Conservation (phyloP, 1,140 invertebrate species). For the Drosophila sp. region DNA sequence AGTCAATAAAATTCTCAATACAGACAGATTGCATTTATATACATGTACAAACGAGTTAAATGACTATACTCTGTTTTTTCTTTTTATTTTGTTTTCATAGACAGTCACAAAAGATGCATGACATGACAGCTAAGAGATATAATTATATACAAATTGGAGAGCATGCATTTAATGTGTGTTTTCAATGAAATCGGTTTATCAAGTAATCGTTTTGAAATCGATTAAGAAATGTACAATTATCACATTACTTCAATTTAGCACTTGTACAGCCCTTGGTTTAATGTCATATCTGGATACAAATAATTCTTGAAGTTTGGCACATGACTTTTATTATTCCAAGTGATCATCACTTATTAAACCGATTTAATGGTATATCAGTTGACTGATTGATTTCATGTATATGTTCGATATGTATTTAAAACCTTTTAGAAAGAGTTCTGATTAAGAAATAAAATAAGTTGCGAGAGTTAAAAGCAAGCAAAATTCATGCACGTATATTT, state of each 20-base stretch:
- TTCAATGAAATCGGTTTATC: constrained; percentile 1
- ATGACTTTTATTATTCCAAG: constrained; percentile 20
- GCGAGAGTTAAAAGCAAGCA: constrained; percentile 27
- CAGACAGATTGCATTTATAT: constrained; percentile 54
- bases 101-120: constrained; percentile 27
- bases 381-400: not conserved
- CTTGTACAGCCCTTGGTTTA: constrained; percentile 18
- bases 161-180: constrained; percentile 32
- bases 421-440: not conserved
- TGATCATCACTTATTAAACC: constrained; percentile 15
- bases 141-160: constrained; percentile 35
- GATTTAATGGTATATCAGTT: not conserved
- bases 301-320: constrained; percentile 25
- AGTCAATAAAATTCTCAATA: constrained; percentile 61
- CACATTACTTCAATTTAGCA: constrained; percentile 45
- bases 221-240: constrained; percentile 28
- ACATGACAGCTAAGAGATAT: constrained; percentile 12
- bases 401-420: constrained; percentile 13
- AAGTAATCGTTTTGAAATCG: constrained; percentile 10
- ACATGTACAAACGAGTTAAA: constrained; percentile 23
- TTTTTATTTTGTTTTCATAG: constrained; percentile 7
- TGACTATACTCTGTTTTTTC: constrained; percentile 7
- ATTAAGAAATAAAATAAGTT: constrained; percentile 5
- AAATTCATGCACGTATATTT: constrained; percentile 32
- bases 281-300: not conserved